A percentile compares a stretch with the other conserved stretches of the same genome.
These are phyloP conservation scores for Drosophila paranaensis DNA, from an alignment of 2,888 invertebrate genomes.

Conservation along the genomic window DNA sequence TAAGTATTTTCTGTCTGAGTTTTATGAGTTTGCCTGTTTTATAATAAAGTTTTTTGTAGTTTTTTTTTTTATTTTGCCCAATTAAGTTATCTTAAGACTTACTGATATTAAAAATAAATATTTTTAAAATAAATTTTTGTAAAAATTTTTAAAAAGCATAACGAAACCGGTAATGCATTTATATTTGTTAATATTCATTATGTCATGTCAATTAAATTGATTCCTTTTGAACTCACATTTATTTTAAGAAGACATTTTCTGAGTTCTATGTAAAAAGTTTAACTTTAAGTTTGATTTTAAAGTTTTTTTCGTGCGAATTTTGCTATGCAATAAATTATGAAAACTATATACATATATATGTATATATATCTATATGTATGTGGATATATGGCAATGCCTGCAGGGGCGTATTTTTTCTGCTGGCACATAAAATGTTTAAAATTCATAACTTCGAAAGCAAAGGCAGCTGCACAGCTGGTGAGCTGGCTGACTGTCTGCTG, in stretches of 20 bases:
- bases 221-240: too few species aligned
- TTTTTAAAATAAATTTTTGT: too few species aligned
- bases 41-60: background rate
- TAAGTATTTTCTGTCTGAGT: background rate
- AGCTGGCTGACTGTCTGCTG: constrained; percentile 50
- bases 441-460: constrained; percentile 74
- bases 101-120: too few species aligned
- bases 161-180: too few species aligned
- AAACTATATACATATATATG: background rate
- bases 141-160: too few species aligned
- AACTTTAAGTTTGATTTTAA: constrained; percentile 38
- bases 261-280: background rate
- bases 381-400: constrained; percentile 68
- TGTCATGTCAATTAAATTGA: background rate
- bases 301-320: constrained; percentile 48
- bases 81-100: too few species aligned
- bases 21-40: background rate
- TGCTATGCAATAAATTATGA: constrained; percentile 61
- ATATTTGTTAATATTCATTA: too few species aligned
- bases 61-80: background rate
- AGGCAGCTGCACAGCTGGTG: constrained; percentile 75
- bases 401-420: constrained; percentile 62
- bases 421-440: constrained; percentile 74
- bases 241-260: background rate
- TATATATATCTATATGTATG: background rate